A percentile compares a stretch with the other conserved stretches of the same genome.
phyloP scores from a whole-genome alignment of 1,140 invertebrate species.

The Eriocheir sinensis region DNA sequence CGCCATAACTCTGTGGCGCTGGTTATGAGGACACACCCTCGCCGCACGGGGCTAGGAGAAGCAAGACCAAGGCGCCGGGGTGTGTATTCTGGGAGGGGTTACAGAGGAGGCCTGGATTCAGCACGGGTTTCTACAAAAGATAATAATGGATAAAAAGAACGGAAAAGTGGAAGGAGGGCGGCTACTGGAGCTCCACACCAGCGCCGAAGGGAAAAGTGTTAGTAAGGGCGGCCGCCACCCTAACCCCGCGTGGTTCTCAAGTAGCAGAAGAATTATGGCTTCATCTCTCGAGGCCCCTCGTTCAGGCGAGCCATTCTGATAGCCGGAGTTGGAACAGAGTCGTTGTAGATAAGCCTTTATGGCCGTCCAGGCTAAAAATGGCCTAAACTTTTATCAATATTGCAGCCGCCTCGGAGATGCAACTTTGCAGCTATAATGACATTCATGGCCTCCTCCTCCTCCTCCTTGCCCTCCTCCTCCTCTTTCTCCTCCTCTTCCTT shows the following conservation, averaged over 20 bases:
- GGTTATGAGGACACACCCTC: constrained; percentile 2
- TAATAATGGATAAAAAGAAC: background rate
- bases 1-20: background rate
- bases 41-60: background rate
- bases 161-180: too few relatives aligned
- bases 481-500: background rate
- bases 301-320: constrained; percentile 69
- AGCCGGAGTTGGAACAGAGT: constrained; percentile 73
- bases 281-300: constrained; percentile 64
- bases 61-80: background rate
- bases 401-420: constrained; percentile 63
- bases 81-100: too few relatives aligned
- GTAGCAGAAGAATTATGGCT: constrained; percentile 68
- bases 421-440: constrained; percentile 66
- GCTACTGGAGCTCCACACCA: background rate
- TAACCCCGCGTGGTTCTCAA: constrained; percentile 31
- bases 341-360: constrained; percentile 77
- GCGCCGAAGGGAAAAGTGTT: background rate
- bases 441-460: constrained; percentile 67
- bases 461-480: background rate
- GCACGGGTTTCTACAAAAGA: background rate
- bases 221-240: constrained; percentile 16
- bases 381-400: constrained; percentile 68
- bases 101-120: background rate
- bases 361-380: constrained; percentile 53